Conservation (phyloP, 2,113 vertebrate species). For the Cololabis saira region DNA sequence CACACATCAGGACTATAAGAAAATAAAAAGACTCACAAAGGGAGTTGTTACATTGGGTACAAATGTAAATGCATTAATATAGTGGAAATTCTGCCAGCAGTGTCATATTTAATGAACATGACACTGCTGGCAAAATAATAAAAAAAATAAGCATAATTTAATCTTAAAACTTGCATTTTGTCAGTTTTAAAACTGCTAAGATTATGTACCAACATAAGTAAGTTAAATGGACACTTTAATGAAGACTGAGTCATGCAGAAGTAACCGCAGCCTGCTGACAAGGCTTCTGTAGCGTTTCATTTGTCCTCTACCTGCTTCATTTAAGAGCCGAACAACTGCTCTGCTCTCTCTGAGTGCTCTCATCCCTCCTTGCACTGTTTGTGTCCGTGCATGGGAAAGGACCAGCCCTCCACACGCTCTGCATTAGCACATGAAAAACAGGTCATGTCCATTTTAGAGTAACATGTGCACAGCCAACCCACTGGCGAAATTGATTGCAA, state of each 20-base stretch:
- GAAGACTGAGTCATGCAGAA: conserved; percentile 30
- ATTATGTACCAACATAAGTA: not conserved
- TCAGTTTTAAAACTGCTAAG: not conserved
- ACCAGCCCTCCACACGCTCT: conserved; percentile 40
- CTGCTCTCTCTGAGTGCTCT: conserved; percentile 38
- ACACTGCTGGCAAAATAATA: too few species aligned
- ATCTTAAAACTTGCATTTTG: not conserved
- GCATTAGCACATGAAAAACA: conserved; percentile 50
- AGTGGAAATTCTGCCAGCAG: too few species aligned
- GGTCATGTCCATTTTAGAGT: conserved; percentile 53
- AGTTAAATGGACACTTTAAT: conserved; percentile 11
- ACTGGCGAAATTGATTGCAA: conserved; percentile 32
- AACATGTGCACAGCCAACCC: conserved; percentile 14
- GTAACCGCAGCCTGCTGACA: conserved; percentile 52
- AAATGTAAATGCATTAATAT: too few species aligned
- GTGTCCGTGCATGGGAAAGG: conserved; percentile 41
- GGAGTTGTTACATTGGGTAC: too few species aligned
- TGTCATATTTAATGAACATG: too few species aligned
- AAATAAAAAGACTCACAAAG: too few species aligned
- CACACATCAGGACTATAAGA: too few species aligned
- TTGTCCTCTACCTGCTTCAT: conserved; percentile 56
- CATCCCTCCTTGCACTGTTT: conserved; percentile 28
- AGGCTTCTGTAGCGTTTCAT: conserved; percentile 54
- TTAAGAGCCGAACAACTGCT: conserved; percentile 35
- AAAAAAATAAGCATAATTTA: too few species aligned